These are phyloP conservation scores for Arctocebus calabarensis DNA, from an alignment of 2,797 vertebrate genomes.

Conservation along the genomic window DNA sequence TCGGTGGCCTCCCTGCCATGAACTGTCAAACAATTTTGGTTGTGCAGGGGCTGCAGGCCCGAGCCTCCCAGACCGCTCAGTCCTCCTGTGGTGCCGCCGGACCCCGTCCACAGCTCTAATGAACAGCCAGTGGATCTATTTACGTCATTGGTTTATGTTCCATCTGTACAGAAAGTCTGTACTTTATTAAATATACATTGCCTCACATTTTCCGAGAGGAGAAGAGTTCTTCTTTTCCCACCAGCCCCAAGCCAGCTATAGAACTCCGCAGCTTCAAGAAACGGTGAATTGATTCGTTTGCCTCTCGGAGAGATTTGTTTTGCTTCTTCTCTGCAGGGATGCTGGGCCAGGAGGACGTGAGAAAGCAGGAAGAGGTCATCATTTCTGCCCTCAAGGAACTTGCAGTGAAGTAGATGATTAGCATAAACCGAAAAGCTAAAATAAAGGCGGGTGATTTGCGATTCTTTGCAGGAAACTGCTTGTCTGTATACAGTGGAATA, in stretches of 20 bases:
- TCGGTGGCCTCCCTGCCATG: not conserved
- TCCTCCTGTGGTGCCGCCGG: accelerated
- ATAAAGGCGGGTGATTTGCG: accelerated
- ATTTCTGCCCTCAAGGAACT: not conserved
- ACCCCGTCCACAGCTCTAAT: not conserved
- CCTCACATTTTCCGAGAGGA: conserved; percentile 64
- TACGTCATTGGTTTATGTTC: conserved; percentile 28
- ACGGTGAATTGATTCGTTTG: not conserved
- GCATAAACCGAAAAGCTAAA: not conserved
- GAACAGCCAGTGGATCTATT: not conserved
- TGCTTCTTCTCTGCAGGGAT: not conserved
- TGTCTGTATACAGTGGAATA: not conserved
- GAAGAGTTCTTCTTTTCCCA: conserved; percentile 57
- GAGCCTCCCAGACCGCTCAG: accelerated
- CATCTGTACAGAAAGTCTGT: not conserved
- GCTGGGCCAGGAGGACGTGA: not conserved
- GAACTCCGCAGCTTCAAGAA: not conserved
- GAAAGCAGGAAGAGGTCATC: not conserved
- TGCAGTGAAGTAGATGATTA: not conserved
- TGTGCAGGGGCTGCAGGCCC: not conserved
- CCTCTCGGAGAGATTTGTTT: not conserved
- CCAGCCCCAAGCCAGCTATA: not conserved
- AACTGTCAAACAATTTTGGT: not conserved
- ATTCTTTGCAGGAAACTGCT: accelerated
- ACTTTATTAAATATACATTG: conserved; percentile 64